A percentile compares a stretch with the other conserved stretches of the same genome.
Evolutionary conservation across 2,797 vertebrate species (phyloP).

Genomic region (Coendou prehensilis): DNA sequence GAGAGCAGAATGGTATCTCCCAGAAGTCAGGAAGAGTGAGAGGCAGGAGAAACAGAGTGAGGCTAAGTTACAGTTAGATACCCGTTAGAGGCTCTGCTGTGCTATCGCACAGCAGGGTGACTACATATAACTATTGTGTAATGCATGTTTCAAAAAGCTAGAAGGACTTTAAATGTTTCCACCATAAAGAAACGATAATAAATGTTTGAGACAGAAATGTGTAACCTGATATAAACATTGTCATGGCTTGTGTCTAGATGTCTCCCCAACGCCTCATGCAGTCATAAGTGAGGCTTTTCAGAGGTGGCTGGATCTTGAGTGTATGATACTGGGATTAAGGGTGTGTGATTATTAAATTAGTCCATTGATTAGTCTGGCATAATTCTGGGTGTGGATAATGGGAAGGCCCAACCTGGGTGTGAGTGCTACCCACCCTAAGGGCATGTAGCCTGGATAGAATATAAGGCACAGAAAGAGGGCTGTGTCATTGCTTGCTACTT

Average conservation of each 20-base stretch:
- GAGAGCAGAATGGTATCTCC: not conserved
- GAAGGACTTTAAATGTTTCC: not conserved
- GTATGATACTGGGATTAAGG: not conserved
- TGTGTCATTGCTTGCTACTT: not conserved
- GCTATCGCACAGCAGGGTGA: not conserved
- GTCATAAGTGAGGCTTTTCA: not conserved
- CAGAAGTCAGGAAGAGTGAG: not conserved
- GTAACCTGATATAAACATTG: not conserved
- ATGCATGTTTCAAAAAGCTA: not conserved
- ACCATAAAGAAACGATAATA: not conserved
- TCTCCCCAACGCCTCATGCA: not conserved
- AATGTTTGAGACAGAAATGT: too few relatives aligned
- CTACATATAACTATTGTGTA: not conserved
- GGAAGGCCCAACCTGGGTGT: not conserved
- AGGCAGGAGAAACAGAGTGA: not conserved
- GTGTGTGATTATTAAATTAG: not conserved
- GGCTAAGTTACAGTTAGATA: not conserved
- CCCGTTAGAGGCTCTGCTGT: not conserved
- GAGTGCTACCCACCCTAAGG: not conserved
- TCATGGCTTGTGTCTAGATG: not conserved
- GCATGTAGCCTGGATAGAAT: not conserved
- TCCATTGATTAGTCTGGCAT: not conserved
- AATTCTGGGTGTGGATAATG: not conserved
- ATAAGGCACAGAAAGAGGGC: not conserved
- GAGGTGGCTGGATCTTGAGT: not conserved